Evolutionary conservation across 2,888 invertebrate genomes (phyloP), one percentile per base, ranked within the genome.

Genomic region (Eulithis prunata): DNA sequence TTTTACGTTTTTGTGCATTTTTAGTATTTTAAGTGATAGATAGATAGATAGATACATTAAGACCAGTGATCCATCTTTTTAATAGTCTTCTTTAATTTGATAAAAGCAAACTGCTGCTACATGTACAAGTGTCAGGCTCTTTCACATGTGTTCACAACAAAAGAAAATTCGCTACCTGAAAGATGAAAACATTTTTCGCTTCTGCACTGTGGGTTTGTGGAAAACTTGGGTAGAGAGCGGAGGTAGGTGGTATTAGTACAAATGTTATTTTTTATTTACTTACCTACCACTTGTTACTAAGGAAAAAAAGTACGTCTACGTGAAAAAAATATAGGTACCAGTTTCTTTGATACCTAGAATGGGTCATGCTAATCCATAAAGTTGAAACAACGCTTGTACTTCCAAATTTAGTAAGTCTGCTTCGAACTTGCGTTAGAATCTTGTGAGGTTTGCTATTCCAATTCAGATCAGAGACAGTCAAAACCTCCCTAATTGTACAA

Each of bases 121-220:
- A 11, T 3, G 28, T 13, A 32, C 76, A 73, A 73, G 59, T 66
- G 68, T 67, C 69, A 70, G 69, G 74, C 66, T 75, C 76, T 76
- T 71, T 68, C 66, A 58, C 66, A 65, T 69, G 59, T 70, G 71
- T 70, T 66, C 73, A 64, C 71, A 71, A 78, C 74, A 76, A 78
- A 78, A 76, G 72, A 60, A 66, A 66, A 69, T 71, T 64, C 57
- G 68, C 71, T 71, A 62, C 59, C 64, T 71, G 71, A 74, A 72
- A 78, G 46, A 62, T 79, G 77, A 76, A 79, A 79, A 77, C 73
- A 74, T 75, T 75, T 80, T 77, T 71, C 57, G 21, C 49, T 58
- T 61, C 63, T 53, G 57, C 69, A 56, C 55, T 28, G 53, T 66
- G 55, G 60, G 56, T 57, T 63, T 63, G 59, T 46, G 54, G 46